phyloP scores from a whole-genome alignment of 2,113 vertebrate genomes.

The Lampris incognitus region DNA sequence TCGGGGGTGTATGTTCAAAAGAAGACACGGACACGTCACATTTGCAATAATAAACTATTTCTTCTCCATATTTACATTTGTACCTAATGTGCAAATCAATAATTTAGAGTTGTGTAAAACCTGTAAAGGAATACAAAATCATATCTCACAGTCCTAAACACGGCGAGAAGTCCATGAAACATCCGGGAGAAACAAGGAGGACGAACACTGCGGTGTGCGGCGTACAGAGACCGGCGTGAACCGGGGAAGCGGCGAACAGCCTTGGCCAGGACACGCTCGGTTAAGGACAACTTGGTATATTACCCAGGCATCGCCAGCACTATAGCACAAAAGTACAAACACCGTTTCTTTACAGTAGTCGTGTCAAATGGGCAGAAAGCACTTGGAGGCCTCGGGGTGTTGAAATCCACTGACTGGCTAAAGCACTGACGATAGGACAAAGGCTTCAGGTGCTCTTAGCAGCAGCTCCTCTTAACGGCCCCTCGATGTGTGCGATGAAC shows the following conservation, averaged over 20 bases:
- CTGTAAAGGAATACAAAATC: conserved; percentile 84
- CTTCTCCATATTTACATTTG: conserved; percentile 83
- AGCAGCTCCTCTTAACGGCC: conserved; percentile 75
- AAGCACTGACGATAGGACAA: conserved; percentile 80
- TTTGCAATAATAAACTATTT: conserved; percentile 87
- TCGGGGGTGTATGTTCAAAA: conserved; percentile 55
- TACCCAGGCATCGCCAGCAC: conserved; percentile 74
- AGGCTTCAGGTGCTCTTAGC: conserved; percentile 80
- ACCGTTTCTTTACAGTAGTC: conserved; percentile 73
- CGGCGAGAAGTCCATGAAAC: conserved; percentile 78
- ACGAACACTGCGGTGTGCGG: conserved; percentile 73
- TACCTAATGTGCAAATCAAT: conserved; percentile 89
- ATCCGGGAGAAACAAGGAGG: conserved; percentile 72
- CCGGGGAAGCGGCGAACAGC: conserved; percentile 81
- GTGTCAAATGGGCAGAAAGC: conserved; percentile 75
- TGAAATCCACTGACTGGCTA: conserved; percentile 75
- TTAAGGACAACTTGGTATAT: conserved; percentile 77
- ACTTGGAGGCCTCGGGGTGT: conserved; percentile 67
- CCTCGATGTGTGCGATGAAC: conserved; percentile 68
- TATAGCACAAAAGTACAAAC: conserved; percentile 74
- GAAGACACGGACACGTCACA: conserved; percentile 82
- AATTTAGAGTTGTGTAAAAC: conserved; percentile 84
- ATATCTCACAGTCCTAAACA: conserved; percentile 82
- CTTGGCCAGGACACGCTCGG: conserved; percentile 81
- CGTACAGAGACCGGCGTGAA: conserved; percentile 79